Evolutionary conservation across 2,113 vertebrate species (phyloP), one percentile per base, ranked within the genome.

Genomic region (Thomomys bottae): DNA sequence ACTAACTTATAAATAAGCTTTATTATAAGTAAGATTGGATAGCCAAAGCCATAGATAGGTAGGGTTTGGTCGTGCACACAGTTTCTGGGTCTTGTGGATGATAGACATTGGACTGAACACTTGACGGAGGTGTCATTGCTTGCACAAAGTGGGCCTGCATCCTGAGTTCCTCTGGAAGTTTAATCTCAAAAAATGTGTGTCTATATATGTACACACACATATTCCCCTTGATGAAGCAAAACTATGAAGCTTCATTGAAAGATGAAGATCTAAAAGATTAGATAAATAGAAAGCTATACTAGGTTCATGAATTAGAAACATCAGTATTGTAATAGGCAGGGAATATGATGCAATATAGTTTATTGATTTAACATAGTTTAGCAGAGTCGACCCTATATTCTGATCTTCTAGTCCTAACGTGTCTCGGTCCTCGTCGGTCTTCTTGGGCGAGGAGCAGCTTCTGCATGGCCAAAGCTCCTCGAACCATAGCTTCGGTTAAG

Each of bases 221-320:
- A 49, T 49, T 49, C 45, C 45, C 38, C 59, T 75, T 87, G 73
- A 68, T 87, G 32, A 40, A 84, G 18, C 45, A 89, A 86, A 79
- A 68, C 45, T 73, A 5, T 86, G 92, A 78, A 76, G 70, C 11
- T 42, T 80, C 63, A 30, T 17, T 49, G 28, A 81, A 92, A 92
- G 28, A 26, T 86, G 40, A 86, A 82, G 17, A 72, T 80, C 14
- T 59, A 59, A 59, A 49, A 49, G 45, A 12, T 72, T 72, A 71
- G 68, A 38, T 77, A 86, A 70, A 71, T 75, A n/a, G 23, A 84
- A 84, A 63, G 5, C 72, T 49, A 49, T 12, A 49, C 57, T 24
- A 63, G 82, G 24, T 86, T 89, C n/a, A 36, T 77, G 36, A 85
- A 23, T 59, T 18, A 23, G 57, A 59, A 59, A 18, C 20, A 59